Evolutionary conservation across 2,113 vertebrate species (phyloP), one percentile per base, ranked within the genome.

Genomic region (Mustela lutreola): DNA sequence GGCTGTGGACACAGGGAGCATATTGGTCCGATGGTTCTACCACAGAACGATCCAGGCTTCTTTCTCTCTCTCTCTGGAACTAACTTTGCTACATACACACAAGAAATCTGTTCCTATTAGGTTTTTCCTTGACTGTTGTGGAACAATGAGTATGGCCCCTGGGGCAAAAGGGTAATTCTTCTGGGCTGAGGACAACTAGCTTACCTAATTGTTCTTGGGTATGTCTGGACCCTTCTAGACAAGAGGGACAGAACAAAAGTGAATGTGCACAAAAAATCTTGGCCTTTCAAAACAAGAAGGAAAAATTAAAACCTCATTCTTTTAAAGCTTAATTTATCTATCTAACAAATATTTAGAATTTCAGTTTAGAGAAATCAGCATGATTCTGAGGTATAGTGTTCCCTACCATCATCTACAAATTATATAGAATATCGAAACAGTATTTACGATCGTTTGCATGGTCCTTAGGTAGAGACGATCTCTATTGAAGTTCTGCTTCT

Each of bases 201-300:
- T 95, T 88, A 97, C 92, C 96, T 98, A 63, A 63, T 97, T 97
- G 92, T 93, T 97, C 70, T 97, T 97, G 97, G 97, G 86, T 48
- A 85, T 24, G 78, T 84, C 76, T 96, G 80, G 65, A 70, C 87
- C 84, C 79, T 95, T 95, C 15, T 85, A 91, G 89, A 97, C 76
- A 81, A 90, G 91, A 95, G 62, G 45, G 86, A 71, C 58, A 93
- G 89, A 94, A 87, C 31, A 33, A 87, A 80, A 82, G 86, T 71
- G 65, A 93, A 79, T 93, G 79, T 87, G 80, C 82, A 97, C 78
- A 94, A 65, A 88, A 96, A 80, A 31, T 62, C 11, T 87, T 92
- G 71, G 80, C 36, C 7, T 96, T 96, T 95, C 80, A 82, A 96
- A 89, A 71, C n/a, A 93, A 62, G 28, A 95, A 81, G 31, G 48